Evolutionary conservation across 2,113 vertebrate genomes (phyloP).

Genomic region (Ctenomys sociabilis): DNA sequence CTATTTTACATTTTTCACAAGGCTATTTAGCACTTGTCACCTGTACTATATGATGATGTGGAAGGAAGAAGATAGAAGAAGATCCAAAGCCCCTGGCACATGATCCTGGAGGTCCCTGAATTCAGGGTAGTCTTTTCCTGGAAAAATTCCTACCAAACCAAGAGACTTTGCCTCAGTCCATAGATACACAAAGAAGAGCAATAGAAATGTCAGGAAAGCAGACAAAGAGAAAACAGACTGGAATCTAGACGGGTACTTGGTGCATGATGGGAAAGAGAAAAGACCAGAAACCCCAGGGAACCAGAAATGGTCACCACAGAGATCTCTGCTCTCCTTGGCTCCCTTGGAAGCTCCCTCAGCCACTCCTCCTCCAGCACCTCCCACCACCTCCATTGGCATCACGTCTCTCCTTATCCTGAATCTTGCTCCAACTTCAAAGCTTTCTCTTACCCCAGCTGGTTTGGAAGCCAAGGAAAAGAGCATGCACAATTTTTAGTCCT

Average conservation of each 20-base stretch:
- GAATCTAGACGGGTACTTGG: background rate
- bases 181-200: background rate
- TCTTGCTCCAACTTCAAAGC: slow-evolving; percentile 92
- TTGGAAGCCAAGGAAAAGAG: slow-evolving; percentile 62
- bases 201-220: background rate
- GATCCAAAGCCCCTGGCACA: background rate
- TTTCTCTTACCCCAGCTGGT: slow-evolving; percentile 88
- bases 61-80: background rate
- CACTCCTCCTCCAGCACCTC: slow-evolving; percentile 68
- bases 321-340: background rate
- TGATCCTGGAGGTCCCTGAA: background rate
- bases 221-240: background rate
- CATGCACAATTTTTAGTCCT: slow-evolving; percentile 65
- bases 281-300: background rate
- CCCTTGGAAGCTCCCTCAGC: background rate
- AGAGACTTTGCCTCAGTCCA: background rate
- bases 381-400: slow-evolving; percentile 83
- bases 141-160: background rate
- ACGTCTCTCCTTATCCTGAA: slow-evolving; percentile 79
- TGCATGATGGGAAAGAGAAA: background rate
- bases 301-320: background rate
- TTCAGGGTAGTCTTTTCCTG: slow-evolving; percentile 19
- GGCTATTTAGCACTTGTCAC: background rate
- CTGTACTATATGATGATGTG: background rate
- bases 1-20: background rate